Evolutionary conservation across 30 jellyfish, hydroid and myxozoan species (phyloP).

Genomic region (Cassiopea xamachana): DNA sequence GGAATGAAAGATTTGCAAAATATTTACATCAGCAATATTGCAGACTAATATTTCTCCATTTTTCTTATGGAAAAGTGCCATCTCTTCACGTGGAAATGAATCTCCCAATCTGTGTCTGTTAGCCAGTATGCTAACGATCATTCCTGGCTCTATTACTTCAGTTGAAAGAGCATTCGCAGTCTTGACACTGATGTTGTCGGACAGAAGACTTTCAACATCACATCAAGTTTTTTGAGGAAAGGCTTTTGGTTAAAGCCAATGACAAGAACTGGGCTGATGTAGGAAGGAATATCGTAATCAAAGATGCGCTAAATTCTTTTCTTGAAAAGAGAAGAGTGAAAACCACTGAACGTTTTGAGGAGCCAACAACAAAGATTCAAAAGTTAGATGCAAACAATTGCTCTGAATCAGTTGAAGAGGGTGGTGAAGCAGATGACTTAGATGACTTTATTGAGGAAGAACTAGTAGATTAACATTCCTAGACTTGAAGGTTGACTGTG

Average conservation of each 20-base stretch:
- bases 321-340: background rate
- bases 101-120: conserved; percentile 22
- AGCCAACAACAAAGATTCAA: background rate
- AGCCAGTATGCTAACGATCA: conserved; percentile 13
- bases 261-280: conserved; percentile 29
- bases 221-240: conserved; percentile 19
- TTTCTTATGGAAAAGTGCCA: conserved; percentile 5
- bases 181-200: conserved; percentile 37
- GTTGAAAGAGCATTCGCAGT: conserved; percentile 48
- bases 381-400: background rate
- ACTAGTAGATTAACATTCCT: background rate
- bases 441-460: background rate
- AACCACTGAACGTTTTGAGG: background rate
- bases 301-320: background rate
- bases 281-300: background rate
- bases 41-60: conserved; percentile 1
- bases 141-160: conserved; percentile 38
- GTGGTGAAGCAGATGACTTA: background rate
- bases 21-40: background rate
- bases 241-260: conserved; percentile 21
- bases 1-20: conserved; percentile 10
- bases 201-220: conserved; percentile 31
- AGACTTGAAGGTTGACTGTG: background rate
- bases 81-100: conserved; percentile 16
- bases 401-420: background rate